phyloP scores from a whole-genome alignment of 2,888 invertebrate species.

The Thymelicus acteon region DNA sequence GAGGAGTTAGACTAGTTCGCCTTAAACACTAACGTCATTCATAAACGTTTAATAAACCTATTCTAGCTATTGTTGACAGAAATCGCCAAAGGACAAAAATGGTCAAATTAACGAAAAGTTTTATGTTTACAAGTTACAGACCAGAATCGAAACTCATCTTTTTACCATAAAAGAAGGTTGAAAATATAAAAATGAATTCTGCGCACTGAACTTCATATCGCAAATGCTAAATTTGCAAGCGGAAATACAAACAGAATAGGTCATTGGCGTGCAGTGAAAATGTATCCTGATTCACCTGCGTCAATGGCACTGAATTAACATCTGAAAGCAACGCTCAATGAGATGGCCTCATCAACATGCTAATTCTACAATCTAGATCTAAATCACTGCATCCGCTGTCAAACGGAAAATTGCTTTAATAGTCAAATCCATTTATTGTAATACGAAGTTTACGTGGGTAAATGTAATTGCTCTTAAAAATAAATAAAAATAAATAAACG shows the following conservation, averaged over 20 bases:
- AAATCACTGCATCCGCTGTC: background rate
- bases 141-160: too few relatives aligned
- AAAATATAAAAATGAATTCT: background rate
- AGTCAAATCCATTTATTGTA: too few relatives aligned
- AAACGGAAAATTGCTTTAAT: too few relatives aligned
- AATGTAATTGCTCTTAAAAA: too few relatives aligned
- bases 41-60: background rate
- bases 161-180: too few relatives aligned
- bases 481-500: too few relatives aligned
- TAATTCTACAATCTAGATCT: background rate
- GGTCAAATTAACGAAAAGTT: too few relatives aligned
- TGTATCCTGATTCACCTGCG: slow-evolving; percentile 19
- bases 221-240: background rate
- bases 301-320: slow-evolving; percentile 21
- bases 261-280: slow-evolving; percentile 13
- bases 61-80: too few relatives aligned
- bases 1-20: background rate
- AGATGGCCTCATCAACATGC: background rate
- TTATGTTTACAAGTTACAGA: too few relatives aligned
- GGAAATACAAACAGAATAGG: slow-evolving; percentile 4
- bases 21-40: background rate
- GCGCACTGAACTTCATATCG: background rate
- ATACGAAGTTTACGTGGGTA: too few relatives aligned
- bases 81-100: too few relatives aligned
- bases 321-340: slow-evolving; percentile 17